Evolutionary conservation across 2,113 vertebrate species (phyloP).

Genomic region (Xiphophorus couchianus): DNA sequence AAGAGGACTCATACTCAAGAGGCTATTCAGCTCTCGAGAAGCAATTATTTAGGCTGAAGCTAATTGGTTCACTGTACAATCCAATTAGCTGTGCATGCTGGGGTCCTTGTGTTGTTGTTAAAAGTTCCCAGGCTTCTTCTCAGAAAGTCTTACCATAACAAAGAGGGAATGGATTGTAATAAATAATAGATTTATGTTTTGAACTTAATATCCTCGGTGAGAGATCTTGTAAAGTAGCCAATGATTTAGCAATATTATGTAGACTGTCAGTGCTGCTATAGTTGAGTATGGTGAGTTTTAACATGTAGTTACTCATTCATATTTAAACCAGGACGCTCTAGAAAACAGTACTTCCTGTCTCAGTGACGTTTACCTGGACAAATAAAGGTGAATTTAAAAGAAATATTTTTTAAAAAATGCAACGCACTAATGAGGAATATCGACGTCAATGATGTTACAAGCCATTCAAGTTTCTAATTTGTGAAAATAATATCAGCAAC

Average conservation of each 20-base stretch:
- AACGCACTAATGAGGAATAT: too few species aligned
- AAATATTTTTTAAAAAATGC: too few species aligned
- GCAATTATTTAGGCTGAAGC: constrained; percentile 37
- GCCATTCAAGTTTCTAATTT: too few species aligned
- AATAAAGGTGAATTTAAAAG: not conserved
- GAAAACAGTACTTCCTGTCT: not conserved
- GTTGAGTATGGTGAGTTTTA: too few species aligned
- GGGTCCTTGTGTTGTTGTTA: constrained; percentile 19
- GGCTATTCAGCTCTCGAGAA: constrained; percentile 43
- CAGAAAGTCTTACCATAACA: constrained; percentile 14
- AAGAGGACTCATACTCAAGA: constrained; percentile 35
- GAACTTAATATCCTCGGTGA: not conserved
- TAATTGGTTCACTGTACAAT: constrained; percentile 45
- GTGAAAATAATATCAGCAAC: not conserved
- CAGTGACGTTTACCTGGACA: not conserved
- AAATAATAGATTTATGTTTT: not conserved
- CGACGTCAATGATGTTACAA: too few species aligned
- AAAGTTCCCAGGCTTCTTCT: constrained; percentile 23
- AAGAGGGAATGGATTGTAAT: not conserved
- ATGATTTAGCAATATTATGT: not conserved
- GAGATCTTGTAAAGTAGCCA: not conserved
- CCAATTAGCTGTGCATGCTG: constrained; percentile 41
- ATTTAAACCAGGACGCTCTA: not conserved
- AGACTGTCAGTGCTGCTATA: not conserved
- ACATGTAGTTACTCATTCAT: not conserved